Base-by-base conservation (phyloP, 2,797 vertebrate genomes). In the Falco naumanni region DNA sequence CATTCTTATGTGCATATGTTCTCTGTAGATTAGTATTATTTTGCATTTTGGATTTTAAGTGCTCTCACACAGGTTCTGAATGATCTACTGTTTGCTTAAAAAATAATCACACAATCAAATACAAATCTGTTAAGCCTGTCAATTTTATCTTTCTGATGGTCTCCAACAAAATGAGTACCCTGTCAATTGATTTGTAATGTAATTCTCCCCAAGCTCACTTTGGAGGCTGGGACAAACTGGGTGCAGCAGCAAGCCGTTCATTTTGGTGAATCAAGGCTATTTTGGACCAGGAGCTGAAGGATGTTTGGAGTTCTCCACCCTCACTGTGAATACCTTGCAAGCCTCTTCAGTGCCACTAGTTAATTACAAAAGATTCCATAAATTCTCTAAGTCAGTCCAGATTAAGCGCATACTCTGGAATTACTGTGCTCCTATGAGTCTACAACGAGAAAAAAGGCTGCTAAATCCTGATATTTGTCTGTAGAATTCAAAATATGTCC, bases 81-180 rank as follows among this genome's bases (percentile, higher is more conserved):
- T 48, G 53, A 90, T 87, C 81, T 89, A 68, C 78, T 94, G 41
- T 59, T 92, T 87, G 89, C 90, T 94, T 89, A 53, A 68, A 83
- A 94, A 80, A 92, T 60, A 79, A 91, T 92, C 87, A 54, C 69
- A 22, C 87, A 70, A 94, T 95, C 89, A 91, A 93, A 91, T 51
- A 56, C 69, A n/a, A 78, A 95, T 92, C 91, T 69, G 11, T 59
- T 61, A 56, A 75, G 34, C 56, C 89, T 79, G 65, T 83, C 91
- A 56, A 10, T 71, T 92, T 86, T 59, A 72, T 63, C 74, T 91
- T 88, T 78, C 80, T 90, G 43, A 72, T 5, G 0, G 39, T 78
- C 77, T 85, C 78, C 76, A 59, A 26, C 50, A 54, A 75, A 86
- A 85, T 87, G 59, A 93, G 43, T 64, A 72, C 48, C 68, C 87